phyloP scores from a whole-genome alignment of 2,888 invertebrate genomes.

The Mesochorus sp. region DNA sequence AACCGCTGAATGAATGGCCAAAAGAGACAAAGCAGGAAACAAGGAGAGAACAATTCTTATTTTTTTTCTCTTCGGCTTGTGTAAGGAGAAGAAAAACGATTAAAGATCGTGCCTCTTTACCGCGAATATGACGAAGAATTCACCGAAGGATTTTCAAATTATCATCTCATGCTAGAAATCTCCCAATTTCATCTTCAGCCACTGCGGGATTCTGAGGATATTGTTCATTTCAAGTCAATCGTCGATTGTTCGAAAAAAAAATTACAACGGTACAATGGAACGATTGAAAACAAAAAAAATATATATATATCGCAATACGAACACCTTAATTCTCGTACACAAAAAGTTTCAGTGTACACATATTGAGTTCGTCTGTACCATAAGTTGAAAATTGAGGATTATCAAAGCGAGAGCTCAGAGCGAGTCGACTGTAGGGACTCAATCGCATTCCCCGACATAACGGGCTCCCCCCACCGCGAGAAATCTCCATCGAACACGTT shows the following conservation, averaged over 20 bases:
- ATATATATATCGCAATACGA: too few relatives aligned
- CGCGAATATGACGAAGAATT: slow-evolving; percentile 1
- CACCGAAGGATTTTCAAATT: background rate
- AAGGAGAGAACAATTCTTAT: slow-evolving; percentile 30
- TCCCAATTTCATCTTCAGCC: background rate
- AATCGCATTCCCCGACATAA: slow-evolving; percentile 74
- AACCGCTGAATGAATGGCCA: slow-evolving; percentile 35
- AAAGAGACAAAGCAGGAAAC: slow-evolving; percentile 13
- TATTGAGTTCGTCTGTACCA: slow-evolving; percentile 11
- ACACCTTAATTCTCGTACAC: too few relatives aligned
- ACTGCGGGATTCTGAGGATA: too few relatives aligned
- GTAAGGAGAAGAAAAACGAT: background rate
- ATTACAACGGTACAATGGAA: too few relatives aligned
- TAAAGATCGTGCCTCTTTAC: slow-evolving; percentile 10
- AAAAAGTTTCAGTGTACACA: too few relatives aligned
- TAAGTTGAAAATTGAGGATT: background rate
- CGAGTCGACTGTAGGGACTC: slow-evolving; percentile 52
- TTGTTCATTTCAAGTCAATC: too few relatives aligned
- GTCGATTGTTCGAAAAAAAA: too few relatives aligned
- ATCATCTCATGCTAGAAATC: background rate
- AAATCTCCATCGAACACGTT: slow-evolving; percentile 51
- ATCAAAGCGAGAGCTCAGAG: slow-evolving; percentile 39
- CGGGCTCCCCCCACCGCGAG: slow-evolving; percentile 63
- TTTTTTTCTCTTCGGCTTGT: background rate
- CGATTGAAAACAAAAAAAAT: too few relatives aligned